Evolutionary conservation across 1,140 invertebrate genomes (phyloP).

Genomic region (Steinernema khuongi): DNA sequence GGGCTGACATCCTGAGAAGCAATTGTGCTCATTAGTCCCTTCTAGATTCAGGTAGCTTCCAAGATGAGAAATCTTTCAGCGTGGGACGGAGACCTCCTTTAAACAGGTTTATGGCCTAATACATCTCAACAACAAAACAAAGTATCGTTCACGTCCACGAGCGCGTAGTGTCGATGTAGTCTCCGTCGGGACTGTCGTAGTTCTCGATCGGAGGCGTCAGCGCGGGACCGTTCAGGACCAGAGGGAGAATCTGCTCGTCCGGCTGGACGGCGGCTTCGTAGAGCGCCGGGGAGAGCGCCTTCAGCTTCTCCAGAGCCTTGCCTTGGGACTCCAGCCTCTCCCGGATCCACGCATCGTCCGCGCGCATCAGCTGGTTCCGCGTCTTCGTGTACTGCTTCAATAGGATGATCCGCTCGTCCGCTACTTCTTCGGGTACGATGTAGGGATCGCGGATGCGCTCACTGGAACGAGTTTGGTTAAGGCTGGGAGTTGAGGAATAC

Average conservation of each 20-base stretch:
- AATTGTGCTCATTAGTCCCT: not conserved
- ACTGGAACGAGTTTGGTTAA: slow-evolving; percentile 34
- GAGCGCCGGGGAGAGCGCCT: slow-evolving; percentile 56
- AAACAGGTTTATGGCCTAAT: slow-evolving; percentile 18
- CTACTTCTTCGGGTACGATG: slow-evolving; percentile 25
- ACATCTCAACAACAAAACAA: slow-evolving; percentile 10
- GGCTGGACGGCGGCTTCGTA: slow-evolving; percentile 58
- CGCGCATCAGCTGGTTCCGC: slow-evolving; percentile 26
- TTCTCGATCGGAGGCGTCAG: slow-evolving; percentile 57
- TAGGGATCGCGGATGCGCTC: slow-evolving; percentile 30
- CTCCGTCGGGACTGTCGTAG: slow-evolving; percentile 59
- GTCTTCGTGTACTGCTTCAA: slow-evolving; percentile 43
- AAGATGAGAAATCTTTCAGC: not conserved
- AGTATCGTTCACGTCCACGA: slow-evolving; percentile 33
- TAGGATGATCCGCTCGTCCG: slow-evolving; percentile 40
- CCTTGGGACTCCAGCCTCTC: slow-evolving; percentile 42
- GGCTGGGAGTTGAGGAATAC: not conserved
- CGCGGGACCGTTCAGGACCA: slow-evolving; percentile 52
- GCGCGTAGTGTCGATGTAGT: slow-evolving; percentile 58
- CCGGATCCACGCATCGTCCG: slow-evolving; percentile 46
- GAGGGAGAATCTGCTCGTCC: slow-evolving; percentile 49
- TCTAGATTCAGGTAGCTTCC: no score
- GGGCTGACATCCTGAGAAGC: not conserved
- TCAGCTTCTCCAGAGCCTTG: slow-evolving; percentile 54
- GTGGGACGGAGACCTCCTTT: no score